Base-by-base conservation (phyloP, 2,888 invertebrate species). In the Drosophila mercatorum region DNA sequence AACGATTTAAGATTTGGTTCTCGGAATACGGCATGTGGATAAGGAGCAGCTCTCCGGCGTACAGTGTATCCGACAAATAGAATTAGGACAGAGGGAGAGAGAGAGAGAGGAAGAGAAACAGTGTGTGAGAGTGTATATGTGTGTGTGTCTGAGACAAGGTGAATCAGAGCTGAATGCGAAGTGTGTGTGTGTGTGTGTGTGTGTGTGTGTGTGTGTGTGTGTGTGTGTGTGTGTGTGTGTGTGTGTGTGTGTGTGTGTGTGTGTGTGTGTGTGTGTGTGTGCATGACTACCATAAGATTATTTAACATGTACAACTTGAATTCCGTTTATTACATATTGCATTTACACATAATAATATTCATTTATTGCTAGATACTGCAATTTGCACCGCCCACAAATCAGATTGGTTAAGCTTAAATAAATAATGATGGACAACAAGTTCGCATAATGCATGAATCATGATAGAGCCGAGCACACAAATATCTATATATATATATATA, bases 261-360 rank as follows among this genome's bases (percentile, higher is more conserved):
- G 31, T 17, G 8, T 8, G 22, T 12, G 43, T 34, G 17, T 34
- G 34, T 17, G 17, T 12, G 49, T 60, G 12, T 11, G 49, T 40
- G 60, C 34, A 14, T 43, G 31, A 55, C 40, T 49, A 46, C 57
- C 44, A 51, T 22, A 52, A 40, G 52, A 63, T 57, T 53, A 57
- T 78, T 78, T 68, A 63, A 61, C 47, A 73, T 74, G 31, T 63
- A 60, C 62, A 73, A 65, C 47, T 73, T 41, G 40, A 60, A 64
- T 59, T 73, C 61, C 14, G 58, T 73, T 76, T 65, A 78, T 74
- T 68, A 57, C 57, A 66, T 69, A 63, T 63, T 61, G 63, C 65
- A 74, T 79, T 79, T 70, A 79, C 66, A 77, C 63, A 73, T 75
- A 64, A 69, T 78, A 51, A 44, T 53, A 57, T 57, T 57, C 28